phyloP scores from a whole-genome alignment of 2,797 vertebrate genomes.

The Myotis vivesi region DNA sequence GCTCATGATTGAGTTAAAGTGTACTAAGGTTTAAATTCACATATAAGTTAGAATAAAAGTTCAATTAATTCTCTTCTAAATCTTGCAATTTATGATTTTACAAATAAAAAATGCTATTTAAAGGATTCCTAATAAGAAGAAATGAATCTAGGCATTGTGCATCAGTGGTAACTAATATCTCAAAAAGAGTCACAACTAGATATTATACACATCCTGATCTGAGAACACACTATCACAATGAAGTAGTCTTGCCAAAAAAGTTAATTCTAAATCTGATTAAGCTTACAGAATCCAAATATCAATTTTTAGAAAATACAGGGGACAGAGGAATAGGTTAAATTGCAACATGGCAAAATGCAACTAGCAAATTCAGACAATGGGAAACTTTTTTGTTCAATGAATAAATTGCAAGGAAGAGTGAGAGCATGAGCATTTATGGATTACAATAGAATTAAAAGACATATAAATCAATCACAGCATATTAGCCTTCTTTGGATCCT shows the following conservation, averaged over 20 bases:
- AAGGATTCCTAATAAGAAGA: neutral
- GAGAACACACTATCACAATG: neutral
- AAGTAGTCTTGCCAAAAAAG: neutral
- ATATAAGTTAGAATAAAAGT: neutral
- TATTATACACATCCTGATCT: neutral
- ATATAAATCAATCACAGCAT: neutral
- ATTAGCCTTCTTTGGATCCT: neutral
- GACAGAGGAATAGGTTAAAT: neutral
- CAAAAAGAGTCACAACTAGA: neutral
- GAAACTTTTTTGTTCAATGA: neutral
- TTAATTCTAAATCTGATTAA: neutral
- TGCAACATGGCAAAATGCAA: neutral
- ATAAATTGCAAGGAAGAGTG: neutral
- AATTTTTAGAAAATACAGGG: neutral
- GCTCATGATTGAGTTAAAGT: neutral
- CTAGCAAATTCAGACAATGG: neutral
- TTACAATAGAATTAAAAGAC: neutral
- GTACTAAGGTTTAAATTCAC: neutral
- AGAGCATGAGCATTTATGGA: neutral
- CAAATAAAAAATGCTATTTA: neutral
- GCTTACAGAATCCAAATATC: neutral
- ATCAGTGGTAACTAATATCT: neutral
- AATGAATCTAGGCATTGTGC: neutral
- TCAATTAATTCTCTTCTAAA: neutral
- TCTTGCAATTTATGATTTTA: neutral